Base-by-base conservation (phyloP, 1,140 invertebrate species). In the Palaemon carinicauda region DNA sequence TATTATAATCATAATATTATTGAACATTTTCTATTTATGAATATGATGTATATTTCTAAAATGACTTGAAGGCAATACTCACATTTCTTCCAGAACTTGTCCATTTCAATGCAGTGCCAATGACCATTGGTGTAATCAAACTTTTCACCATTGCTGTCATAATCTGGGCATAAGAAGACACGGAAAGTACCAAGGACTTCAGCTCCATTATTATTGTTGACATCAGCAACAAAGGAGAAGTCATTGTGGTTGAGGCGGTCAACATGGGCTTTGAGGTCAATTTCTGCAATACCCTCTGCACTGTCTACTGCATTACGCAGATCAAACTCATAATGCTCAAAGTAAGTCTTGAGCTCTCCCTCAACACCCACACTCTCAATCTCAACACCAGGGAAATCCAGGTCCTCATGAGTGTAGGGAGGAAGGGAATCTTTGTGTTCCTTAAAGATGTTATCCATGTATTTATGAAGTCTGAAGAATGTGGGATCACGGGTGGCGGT, bases 81-180 rank as follows among this genome's bases (percentile, higher is more conserved):
- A 89, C 90, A 79, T 79, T 90, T 89, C 12, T 69, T 82, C 74
- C 89, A 88, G 91, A 95, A 96, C 90, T 93, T 94, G 89, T 96
- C 95, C 80, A 95, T 91, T 91, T 95, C 93, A 73, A 94, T 92
- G 92, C 94, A 94, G 90, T 93, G 92, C 52, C 93, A 92, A 85
- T 93, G 93, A 89, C 94, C 93, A 87, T 94, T 91, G 83, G 94
- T 93, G 71, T 94, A 91, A 56, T 92, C 92, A 83, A 93, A 92
- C 56, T 92, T 91, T 79, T 93, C 92, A 41, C 93, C 93, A 84
- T 93, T 91, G 91, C 92, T 92, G 84, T 95, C 93, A 89, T 94
- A 94, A 90, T 95, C 95, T 2, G 95, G 95, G 56, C 94, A 95
- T 51, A 96, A 89, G 92, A 94, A 96, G 24, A 95, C 91, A 69